Percentiles rank a stretch among this genome's conserved stretches.
Conservation (phyloP, 2,113 vertebrate species). For the zebrafish (Danio rerio) region GRCz12tu NC_133197.1:15325501-15326000, state of each 20-base stretch:
- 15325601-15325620: not conserved
- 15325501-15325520: conserved; percentile 28
- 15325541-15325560: not conserved
- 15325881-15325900: not conserved
- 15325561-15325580: not conserved
- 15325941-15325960: not conserved
- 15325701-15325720: not conserved
- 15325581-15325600: not conserved
- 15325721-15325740: not conserved
- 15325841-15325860: not conserved
- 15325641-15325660: not conserved
- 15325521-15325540: not conserved
- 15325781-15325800: not conserved
- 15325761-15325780: not conserved
- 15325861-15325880: not conserved
- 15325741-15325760: not conserved
- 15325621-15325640: no score
- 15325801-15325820: not conserved
- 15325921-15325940: no score
- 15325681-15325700: not conserved
- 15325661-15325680: not conserved
- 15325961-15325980: not conserved
- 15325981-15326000: not conserved
- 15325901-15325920: no score
- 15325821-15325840: not conserved